These are phyloP conservation scores for Gymnoscopelus braueri DNA, from an alignment of 2,797 vertebrate genomes.

Conservation along the genomic window DNA sequence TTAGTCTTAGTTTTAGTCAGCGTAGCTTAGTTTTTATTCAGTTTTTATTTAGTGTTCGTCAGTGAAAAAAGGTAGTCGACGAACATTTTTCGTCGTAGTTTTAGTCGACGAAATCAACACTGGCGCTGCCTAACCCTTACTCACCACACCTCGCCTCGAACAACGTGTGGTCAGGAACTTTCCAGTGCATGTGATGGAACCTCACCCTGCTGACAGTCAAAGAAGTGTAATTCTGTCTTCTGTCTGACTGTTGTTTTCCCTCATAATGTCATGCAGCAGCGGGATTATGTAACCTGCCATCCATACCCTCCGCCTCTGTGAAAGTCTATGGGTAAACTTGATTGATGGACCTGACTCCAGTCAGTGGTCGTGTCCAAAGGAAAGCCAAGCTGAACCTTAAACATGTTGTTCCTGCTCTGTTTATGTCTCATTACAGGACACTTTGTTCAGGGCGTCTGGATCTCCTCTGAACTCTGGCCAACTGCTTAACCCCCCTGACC, in stretches of 20 bases:
- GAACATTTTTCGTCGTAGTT: too few relatives aligned
- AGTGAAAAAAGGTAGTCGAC: too few relatives aligned
- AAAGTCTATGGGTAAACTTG: conserved; percentile 42
- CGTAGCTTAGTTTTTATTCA: too few relatives aligned
- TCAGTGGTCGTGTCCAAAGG: conserved; percentile 35
- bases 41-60: too few relatives aligned
- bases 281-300: conserved; percentile 36
- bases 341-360: conserved; percentile 32
- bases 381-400: conserved; percentile 48
- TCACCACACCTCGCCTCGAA: too few relatives aligned
- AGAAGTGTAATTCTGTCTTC: conserved; percentile 15
- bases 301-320: conserved; percentile 16
- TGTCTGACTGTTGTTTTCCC: conserved; percentile 50
- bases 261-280: conserved; percentile 43
- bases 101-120: too few relatives aligned
- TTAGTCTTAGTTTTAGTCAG: too few relatives aligned
- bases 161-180: too few relatives aligned
- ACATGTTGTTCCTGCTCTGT: conserved; percentile 50
- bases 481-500: conserved; percentile 52
- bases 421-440: conserved; percentile 64
- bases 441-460: conserved; percentile 55
- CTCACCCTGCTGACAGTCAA: not conserved
- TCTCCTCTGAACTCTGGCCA: conserved; percentile 47
- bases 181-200: not conserved
- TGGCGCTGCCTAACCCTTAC: too few relatives aligned